Base-by-base conservation (phyloP, 2,113 vertebrate genomes). In the Benitochromis conjunctus region DNA sequence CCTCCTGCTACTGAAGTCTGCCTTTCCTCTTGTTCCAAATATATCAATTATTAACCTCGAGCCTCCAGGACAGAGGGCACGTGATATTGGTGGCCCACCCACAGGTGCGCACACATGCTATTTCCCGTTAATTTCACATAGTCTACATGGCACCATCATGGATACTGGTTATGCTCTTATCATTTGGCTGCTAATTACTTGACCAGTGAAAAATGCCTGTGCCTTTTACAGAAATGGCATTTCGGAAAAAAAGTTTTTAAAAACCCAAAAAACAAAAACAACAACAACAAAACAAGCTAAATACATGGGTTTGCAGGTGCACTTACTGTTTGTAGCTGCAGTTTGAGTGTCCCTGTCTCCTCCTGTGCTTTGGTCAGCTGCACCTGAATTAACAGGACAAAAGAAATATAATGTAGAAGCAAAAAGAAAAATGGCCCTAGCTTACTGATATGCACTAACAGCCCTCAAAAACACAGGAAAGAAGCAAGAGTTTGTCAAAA, bases 321-420 rank as follows among this genome's bases (percentile, higher is more conserved):
- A 95, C 97, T 97, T 84, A 99, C 98, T 74, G 95, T 96, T 60
- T 99, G 98, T 3, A 97, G 96, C 93, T 97, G 97, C 71, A 98
- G 95, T 87, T 98, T 98, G 66, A 98, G 96, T 80, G 57, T 91
- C 24, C 97, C 97, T 3, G 94, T 94, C 84, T 99, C 98, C 88
- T 99, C 97, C 83, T 98, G 95, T 41, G 97, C 96, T 94, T 98
- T 97, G 7, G 94, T 97, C 55, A 99, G 93, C 92, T 99, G 98
- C 81, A 64, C 94, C 98, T 99, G 86, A 87, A 79, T 41, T 5
- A 4, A 82, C 9, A 79, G 7, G 46, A 69, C 10, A 96, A 9
- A 90, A 53, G 38, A 84, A 31, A 80, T 18, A 41, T 74, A 54
- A 29, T 21, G 38, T 9, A 62, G 26, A 71, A 9, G 4, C 18